A percentile compares a stretch with the other conserved stretches of the same genome.
phyloP scores from a whole-genome alignment of 35 echinoderm and acorn worm genomes.

The Patiria miniata region DNA sequence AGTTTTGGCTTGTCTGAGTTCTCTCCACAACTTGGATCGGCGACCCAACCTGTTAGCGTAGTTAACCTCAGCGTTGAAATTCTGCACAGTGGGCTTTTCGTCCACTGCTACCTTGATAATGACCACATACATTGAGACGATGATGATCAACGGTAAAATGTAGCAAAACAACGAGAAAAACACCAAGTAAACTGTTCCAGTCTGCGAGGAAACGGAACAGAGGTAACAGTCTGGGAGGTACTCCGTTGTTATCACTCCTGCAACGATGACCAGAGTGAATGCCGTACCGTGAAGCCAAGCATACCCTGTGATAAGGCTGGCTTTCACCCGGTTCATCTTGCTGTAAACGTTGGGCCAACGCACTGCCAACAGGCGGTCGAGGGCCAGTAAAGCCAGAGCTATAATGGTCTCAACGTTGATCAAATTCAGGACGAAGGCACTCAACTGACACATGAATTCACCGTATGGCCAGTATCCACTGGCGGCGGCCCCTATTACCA shows the following conservation, averaged over 20 bases:
- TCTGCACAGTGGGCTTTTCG: conserved; percentile 17
- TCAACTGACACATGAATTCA: conserved; percentile 24
- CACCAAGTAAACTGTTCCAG: background rate
- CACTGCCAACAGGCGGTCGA: conserved; percentile 22
- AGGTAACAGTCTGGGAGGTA: conserved; percentile 40
- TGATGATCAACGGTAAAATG: conserved; percentile 21
- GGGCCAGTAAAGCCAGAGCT: background rate
- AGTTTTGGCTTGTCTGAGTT: conserved; percentile 15
- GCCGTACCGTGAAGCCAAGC: conserved; percentile 10
- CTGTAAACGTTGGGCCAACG: conserved; percentile 6
- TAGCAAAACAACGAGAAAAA: conserved; percentile 30
- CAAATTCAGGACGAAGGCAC: conserved; percentile 33
- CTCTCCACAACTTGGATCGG: background rate
- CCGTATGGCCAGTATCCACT: conserved; percentile 10
- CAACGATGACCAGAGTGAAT: conserved; percentile 10
- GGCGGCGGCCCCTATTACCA: conserved; percentile 6
- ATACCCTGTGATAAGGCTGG: conserved; percentile 14
- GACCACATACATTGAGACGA: conserved; percentile 15
- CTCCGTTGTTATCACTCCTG: background rate
- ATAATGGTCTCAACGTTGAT: conserved; percentile 11
- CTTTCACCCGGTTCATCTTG: conserved; percentile 42
- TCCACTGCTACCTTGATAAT: conserved; percentile 20
- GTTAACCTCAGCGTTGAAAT: background rate
- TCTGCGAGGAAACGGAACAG: conserved; percentile 12
- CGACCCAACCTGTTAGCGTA: conserved; percentile 1